Base-by-base conservation (phyloP, 2,888 invertebrate species). In the Gastracanthus pulcherrimus region DNA sequence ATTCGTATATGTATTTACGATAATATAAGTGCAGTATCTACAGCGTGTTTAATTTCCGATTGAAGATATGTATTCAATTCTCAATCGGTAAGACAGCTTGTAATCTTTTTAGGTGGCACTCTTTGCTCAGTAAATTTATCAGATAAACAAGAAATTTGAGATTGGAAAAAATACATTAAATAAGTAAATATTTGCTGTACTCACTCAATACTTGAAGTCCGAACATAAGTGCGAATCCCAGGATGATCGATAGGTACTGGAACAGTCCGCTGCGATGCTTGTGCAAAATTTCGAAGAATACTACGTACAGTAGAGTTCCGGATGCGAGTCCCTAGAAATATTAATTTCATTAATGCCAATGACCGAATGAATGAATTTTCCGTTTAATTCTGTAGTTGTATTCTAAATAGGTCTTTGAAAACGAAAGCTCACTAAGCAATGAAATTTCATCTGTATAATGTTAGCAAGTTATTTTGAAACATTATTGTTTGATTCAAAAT, bases 281-380 rank as follows among this genome's bases (percentile, higher is more conserved):
- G 62, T 95, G 95, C 87, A 98, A 94, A 76, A 98, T 96, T 92
- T 99, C 98, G 91, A 98, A 98, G 93, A 98, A 98, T n/a, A 98
- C 98, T 19, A 99, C 97, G 92, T 98, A 99, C 3, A 99, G 92
- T 60, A 99, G 94, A 0, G 98, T 98, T 16, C 98, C 99, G 64
- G 97, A 95, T 0, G 98, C 98, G 80, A 98, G 92, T 3, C 98
- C 98, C 93, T 98, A 96, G 23, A 74, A 72, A 29, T 31, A 13
- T 7, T n/a, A n/a, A n/a, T n/a, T n/a, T n/a, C n/a, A n/a, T n/a
- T n/a, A n/a, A n/a, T n/a, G n/a, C n/a, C n/a, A n/a, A n/a, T n/a
- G n/a, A n/a, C n/a, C n/a, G n/a, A n/a, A n/a, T n/a, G n/a, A n/a
- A n/a, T n/a, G n/a, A n/a, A n/a, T n/a, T n/a, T n/a, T n/a, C n/a